Conservation (phyloP, 2,113 vertebrate species). For the Rutilus rutilus region DNA sequence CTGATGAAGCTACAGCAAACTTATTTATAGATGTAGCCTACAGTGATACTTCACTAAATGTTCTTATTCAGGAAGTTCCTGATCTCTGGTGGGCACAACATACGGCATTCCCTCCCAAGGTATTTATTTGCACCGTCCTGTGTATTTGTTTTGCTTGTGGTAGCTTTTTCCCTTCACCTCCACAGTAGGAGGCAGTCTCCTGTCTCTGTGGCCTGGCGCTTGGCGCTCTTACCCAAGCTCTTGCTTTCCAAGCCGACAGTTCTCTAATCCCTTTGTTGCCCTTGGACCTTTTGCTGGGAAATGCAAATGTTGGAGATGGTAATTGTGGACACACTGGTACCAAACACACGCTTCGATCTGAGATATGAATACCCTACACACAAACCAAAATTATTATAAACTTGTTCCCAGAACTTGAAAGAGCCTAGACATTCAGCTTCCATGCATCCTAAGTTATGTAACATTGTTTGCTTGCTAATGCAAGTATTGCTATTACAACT, state of each 20-base stretch:
- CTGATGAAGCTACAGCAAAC: constrained; percentile 9
- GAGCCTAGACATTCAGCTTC: constrained; percentile 11
- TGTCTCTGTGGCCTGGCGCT: constrained; percentile 71
- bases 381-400: constrained; percentile 25
- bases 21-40: constrained; percentile 14
- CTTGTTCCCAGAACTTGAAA: constrained; percentile 8
- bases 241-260: constrained; percentile 62
- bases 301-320: constrained; percentile 65
- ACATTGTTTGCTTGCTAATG: not conserved
- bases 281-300: constrained; percentile 64
- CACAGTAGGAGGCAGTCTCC: constrained; percentile 67
- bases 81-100: constrained; percentile 65
- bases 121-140: constrained; percentile 71
- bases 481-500: not conserved
- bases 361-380: constrained; percentile 24
- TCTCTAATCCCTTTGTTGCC: constrained; percentile 54
- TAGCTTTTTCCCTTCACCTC: constrained; percentile 60
- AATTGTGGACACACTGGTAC: constrained; percentile 51
- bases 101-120: constrained; percentile 61
- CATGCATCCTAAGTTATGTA: constrained; percentile 6
- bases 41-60: constrained; percentile 1
- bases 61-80: constrained; percentile 54
- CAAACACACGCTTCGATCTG: constrained; percentile 13
- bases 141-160: constrained; percentile 77
- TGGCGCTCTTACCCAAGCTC: constrained; percentile 72